Conservation (phyloP, 2,888 invertebrate genomes). For the Leucania comma region DNA sequence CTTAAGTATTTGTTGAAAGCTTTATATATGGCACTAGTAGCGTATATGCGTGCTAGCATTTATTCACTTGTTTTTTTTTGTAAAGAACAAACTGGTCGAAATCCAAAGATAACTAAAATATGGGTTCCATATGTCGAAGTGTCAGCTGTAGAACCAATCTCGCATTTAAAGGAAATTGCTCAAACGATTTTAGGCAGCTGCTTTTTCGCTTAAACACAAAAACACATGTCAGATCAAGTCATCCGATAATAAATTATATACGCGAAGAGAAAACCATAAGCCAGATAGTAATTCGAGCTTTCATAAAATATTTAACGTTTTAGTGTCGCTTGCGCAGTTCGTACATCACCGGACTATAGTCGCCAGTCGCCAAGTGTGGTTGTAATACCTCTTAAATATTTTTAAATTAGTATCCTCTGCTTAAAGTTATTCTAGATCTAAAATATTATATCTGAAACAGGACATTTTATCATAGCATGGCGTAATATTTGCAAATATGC, state of each 20-base stretch:
- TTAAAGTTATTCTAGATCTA: slow-evolving; percentile 79
- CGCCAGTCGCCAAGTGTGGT: slow-evolving; percentile 86
- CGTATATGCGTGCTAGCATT: slow-evolving; percentile 33
- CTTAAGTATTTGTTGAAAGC: slow-evolving; percentile 56
- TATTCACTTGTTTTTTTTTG: slow-evolving; percentile 16
- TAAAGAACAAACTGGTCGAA: neutral
- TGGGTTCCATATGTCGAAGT: slow-evolving; percentile 1
- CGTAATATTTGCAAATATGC: slow-evolving; percentile 84
- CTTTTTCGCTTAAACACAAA: slow-evolving; percentile 38
- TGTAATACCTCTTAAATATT: slow-evolving; percentile 84
- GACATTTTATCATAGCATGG: slow-evolving; percentile 74
- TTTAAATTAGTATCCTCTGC: slow-evolving; percentile 81
- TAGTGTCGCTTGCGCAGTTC: slow-evolving; percentile 53
- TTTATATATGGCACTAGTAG: slow-evolving; percentile 28
- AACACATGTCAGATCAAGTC: neutral
- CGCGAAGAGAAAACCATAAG: slow-evolving; percentile 43
- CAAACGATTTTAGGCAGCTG: slow-evolving; percentile 44
- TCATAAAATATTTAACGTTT: slow-evolving; percentile 62
- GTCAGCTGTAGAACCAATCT: slow-evolving; percentile 7
- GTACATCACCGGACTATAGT: slow-evolving; percentile 67
- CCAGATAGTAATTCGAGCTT: slow-evolving; percentile 51
- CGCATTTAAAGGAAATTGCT: slow-evolving; percentile 22
- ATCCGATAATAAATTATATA: slow-evolving; percentile 31
- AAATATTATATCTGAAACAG: slow-evolving; percentile 76
- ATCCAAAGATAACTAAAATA: slow-evolving; percentile 37